A percentile compares a stretch with the other conserved stretches of the same genome.
phyloP scores from a whole-genome alignment of 2,797 vertebrate genomes.

The Rhabdomys pumilio region DNA sequence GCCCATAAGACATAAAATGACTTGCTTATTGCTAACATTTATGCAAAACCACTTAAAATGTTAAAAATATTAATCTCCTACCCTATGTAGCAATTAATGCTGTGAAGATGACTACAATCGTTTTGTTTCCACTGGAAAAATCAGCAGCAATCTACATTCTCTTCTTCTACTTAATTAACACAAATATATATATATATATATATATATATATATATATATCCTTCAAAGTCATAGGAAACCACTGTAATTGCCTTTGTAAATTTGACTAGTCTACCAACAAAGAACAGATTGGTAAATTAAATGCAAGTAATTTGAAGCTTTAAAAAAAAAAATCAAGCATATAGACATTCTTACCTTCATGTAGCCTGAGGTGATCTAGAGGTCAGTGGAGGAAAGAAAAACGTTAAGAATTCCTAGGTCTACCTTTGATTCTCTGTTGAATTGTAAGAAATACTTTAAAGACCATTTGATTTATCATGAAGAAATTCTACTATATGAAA shows the following conservation, averaged over 20 bases:
- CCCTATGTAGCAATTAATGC: constrained; percentile 86
- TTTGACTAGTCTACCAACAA: constrained; percentile 85
- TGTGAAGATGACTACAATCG: constrained; percentile 77
- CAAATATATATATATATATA: not conserved
- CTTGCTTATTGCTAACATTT: constrained; percentile 87
- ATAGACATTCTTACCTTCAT: constrained; percentile 63
- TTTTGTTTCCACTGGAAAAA: constrained; percentile 83
- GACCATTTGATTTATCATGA: constrained; percentile 65
- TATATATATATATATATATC: constrained; percentile 36
- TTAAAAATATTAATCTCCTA: constrained; percentile 87
- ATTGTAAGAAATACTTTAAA: constrained; percentile 59
- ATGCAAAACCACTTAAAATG: constrained; percentile 88
- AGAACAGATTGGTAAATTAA: constrained; percentile 82
- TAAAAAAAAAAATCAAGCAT: constrained; percentile 67
- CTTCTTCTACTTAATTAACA: constrained; percentile 87
- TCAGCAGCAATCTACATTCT: constrained; percentile 82
- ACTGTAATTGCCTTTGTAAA: constrained; percentile 88
- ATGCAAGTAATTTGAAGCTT: constrained; percentile 80
- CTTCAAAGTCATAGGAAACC: constrained; percentile 85
- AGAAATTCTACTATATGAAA: constrained; percentile 59
- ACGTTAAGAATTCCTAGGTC: constrained; percentile 50
- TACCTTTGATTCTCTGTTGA: constrained; percentile 62
- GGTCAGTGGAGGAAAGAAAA: constrained; percentile 73
- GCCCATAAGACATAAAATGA: constrained; percentile 87
- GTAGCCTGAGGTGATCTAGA: constrained; percentile 68